Conservation (phyloP, 2,113 vertebrate species). For the Arvicanthis niloticus region DNA sequence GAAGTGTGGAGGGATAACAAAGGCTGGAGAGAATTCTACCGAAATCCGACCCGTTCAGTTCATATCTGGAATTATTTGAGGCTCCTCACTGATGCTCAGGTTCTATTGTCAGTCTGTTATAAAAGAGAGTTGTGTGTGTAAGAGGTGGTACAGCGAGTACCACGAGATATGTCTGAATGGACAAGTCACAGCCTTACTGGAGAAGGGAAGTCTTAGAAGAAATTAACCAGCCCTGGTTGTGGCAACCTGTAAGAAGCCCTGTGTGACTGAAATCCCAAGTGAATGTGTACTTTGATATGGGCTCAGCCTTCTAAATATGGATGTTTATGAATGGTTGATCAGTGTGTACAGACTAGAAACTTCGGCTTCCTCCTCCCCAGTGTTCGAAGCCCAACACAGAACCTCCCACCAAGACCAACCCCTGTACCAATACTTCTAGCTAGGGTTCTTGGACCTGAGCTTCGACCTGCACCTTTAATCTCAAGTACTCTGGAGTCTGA, state of each 20-base stretch:
- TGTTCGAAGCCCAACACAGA: background rate
- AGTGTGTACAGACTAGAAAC: background rate
- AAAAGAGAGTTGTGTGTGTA: conserved; percentile 32
- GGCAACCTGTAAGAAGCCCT: no score
- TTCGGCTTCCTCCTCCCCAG: background rate
- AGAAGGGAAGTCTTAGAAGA: background rate
- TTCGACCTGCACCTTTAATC: background rate
- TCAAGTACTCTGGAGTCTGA: background rate
- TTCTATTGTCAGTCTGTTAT: conserved; percentile 12
- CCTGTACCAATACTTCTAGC: background rate
- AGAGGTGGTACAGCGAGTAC: background rate
- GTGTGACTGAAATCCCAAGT: background rate
- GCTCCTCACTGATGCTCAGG: conserved; percentile 4
- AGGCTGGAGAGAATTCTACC: background rate
- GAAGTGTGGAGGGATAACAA: background rate
- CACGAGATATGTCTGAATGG: background rate
- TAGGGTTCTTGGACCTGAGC: background rate
- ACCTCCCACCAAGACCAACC: background rate
- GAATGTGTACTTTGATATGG: background rate
- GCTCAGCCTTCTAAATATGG: background rate
- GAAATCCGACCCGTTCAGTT: background rate
- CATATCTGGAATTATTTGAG: conserved; percentile 26
- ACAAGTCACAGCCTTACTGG: background rate
- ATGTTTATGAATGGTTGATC: background rate
- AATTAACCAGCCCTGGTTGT: background rate